Evolutionary conservation across 2,888 invertebrate genomes (phyloP).

Genomic region (Ferdinandea cuprea): DNA sequence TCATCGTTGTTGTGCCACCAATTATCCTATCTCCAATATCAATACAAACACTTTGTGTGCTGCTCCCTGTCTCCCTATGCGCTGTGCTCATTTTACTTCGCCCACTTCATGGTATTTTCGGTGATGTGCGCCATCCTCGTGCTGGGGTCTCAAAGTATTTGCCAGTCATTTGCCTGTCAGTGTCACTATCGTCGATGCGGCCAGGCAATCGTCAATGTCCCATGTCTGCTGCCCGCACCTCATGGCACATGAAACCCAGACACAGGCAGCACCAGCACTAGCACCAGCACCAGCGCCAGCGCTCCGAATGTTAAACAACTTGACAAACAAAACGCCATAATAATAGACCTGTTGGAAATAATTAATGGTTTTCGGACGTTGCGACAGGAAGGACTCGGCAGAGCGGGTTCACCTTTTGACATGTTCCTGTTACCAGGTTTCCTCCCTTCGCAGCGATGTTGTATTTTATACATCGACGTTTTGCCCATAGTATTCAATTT

Average conservation of each 20-base stretch:
- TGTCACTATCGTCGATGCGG: slow-evolving; percentile 59
- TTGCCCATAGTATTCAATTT: slow-evolving; percentile 64
- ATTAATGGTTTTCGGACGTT: slow-evolving; percentile 74
- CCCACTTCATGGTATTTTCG: slow-evolving; percentile 34
- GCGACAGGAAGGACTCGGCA: slow-evolving; percentile 69
- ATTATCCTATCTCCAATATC: slow-evolving; percentile 72
- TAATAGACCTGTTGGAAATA: slow-evolving; percentile 75
- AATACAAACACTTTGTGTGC: slow-evolving; percentile 63
- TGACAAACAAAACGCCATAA: slow-evolving; percentile 74
- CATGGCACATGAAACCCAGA: slow-evolving; percentile 40
- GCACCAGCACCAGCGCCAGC: slow-evolving; percentile 28
- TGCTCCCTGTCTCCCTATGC: not conserved
- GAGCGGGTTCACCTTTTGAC: slow-evolving; percentile 72
- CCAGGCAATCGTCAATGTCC: slow-evolving; percentile 55
- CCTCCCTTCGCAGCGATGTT: slow-evolving; percentile 26
- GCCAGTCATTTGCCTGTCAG: slow-evolving; percentile 71
- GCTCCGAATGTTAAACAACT: slow-evolving; percentile 69
- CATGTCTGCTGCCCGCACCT: slow-evolving; percentile 39
- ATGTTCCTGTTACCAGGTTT: slow-evolving; percentile 61
- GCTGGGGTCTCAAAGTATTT: slow-evolving; percentile 71
- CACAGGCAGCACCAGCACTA: slow-evolving; percentile 7
- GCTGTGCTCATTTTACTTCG: slow-evolving; percentile 2
- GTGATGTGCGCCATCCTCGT: slow-evolving; percentile 22
- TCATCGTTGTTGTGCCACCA: slow-evolving; percentile 71
- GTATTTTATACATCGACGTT: slow-evolving; percentile 53